Conservation (phyloP, 1,140 invertebrate genomes). For the Drosophila fuyamai region DNA sequence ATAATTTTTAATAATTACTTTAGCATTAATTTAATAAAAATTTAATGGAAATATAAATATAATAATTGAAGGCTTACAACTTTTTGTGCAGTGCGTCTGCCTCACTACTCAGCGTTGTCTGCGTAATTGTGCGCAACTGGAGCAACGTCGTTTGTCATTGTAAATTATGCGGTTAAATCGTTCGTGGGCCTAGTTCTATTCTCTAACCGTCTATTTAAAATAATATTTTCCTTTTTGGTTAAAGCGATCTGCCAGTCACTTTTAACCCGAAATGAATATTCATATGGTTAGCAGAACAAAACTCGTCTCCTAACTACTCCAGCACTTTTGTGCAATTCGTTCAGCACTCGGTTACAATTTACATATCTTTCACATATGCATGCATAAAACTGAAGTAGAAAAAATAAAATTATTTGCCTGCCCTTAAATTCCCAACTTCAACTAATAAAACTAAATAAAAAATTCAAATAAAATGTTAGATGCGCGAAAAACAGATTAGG, state of each 20-base stretch:
- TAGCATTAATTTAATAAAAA: too few species aligned
- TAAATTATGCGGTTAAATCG: conserved; percentile 83
- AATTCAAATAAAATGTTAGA: neutral
- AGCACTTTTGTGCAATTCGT: conserved; percentile 35
- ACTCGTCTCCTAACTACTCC: conserved; percentile 23
- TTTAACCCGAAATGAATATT: conserved; percentile 59
- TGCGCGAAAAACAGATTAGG: neutral
- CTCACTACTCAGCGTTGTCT: conserved; percentile 17
- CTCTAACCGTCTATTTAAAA: conserved; percentile 23
- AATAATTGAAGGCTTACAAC: too few species aligned
- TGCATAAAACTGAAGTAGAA: conserved; percentile 8
- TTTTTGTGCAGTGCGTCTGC: conserved; percentile 9
- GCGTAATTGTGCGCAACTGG: conserved; percentile 76
- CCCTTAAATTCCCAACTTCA: conserved; percentile 39
- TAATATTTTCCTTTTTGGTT: neutral
- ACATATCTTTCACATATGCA: conserved; percentile 63
- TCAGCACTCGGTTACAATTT: conserved; percentile 47
- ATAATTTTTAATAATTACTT: too few species aligned
- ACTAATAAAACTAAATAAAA: conserved; percentile 10
- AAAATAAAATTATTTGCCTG: conserved; percentile 13
- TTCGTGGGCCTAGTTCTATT: conserved; percentile 55
- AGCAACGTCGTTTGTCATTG: conserved; percentile 79
- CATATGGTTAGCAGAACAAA: conserved; percentile 48
- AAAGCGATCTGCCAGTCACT: neutral
- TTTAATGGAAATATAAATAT: too few species aligned